Base-by-base conservation (phyloP, 2,797 vertebrate genomes). In the Ceryle rudis region DNA sequence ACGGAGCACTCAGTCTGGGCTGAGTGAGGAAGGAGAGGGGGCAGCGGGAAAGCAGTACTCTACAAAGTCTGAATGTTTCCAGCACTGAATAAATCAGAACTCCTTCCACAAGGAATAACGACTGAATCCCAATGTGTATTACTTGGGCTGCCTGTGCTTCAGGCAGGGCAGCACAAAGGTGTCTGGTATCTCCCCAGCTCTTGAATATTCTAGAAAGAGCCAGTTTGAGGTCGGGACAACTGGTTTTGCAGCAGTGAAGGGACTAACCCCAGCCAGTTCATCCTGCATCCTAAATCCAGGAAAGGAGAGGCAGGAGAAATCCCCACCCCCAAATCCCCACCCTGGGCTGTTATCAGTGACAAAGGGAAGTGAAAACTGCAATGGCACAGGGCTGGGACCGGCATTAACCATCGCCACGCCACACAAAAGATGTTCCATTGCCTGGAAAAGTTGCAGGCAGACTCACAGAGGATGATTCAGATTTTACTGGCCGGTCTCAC, bases 121-220 rank as follows among this genome's bases (percentile, higher is more conserved):
- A 47, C 5, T 58, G 81, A 73, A 80, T 37, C 5, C 26, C 31
- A 3, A 4, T 18, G 8, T 72, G 60, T 44, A 72, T 71, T 57
- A 46, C 57, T 81, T 3, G 10, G 31, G 16, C 58, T 66, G 57
- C 54, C 75, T 57, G 5, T 13, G 41, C 72, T 65, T 35, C 79
- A 72, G 62, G 49, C 41, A 78, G 33, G 23, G 11, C 2, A 0
- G 42, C 46, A 5, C 4, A 4, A 23, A 18, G 14, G 21, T 23
- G n/a, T n/a, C 77, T 81, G 65, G 7, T 65, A 60, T 25, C 71
- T 90, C 31, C 31, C 5, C 4, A 5, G 49, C 33, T 78, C 55
- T 22, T 47, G 86, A 95, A 89, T 29, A 18, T 94, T 97, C 95
- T 79, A 90, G 86, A 94, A 80, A 54, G 58, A 87, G 52, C 26